Percentiles rank a stretch among this genome's conserved stretches.
These are phyloP conservation scores for Ranitomeya imitator DNA, from an alignment of 2,113 vertebrate genomes.

Conservation along the genomic window DNA sequence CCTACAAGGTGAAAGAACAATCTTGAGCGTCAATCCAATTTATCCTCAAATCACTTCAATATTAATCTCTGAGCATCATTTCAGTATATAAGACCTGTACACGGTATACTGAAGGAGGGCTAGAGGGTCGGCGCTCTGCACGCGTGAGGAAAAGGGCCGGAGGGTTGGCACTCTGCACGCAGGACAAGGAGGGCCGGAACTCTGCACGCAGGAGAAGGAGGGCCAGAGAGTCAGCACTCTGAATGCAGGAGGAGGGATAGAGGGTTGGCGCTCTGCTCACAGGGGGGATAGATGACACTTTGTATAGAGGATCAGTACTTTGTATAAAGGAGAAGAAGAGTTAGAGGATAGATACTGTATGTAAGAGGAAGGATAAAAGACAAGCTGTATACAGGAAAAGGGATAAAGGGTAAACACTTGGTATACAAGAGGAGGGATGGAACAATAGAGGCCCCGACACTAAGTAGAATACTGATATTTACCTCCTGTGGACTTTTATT, in stretches of 20 bases:
- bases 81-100: neutral
- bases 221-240: no score
- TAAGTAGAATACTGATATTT: constrained; percentile 3
- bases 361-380: neutral
- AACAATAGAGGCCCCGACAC: neutral
- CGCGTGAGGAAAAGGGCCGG: no score
- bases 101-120: neutral
- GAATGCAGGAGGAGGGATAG: no score
- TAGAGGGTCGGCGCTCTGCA: no score
- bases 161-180: no score
- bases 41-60: neutral
- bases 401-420: neutral
- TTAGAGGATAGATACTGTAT: neutral
- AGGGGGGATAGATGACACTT: neutral
- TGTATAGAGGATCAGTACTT: neutral
- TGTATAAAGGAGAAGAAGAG: neutral
- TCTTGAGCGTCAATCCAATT: neutral
- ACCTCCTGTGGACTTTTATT: constrained; percentile 79
- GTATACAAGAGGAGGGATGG: neutral
- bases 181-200: no score
- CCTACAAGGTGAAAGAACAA: constrained; percentile 67
- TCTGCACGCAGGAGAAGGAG: no score
- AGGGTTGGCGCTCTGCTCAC: neutral
- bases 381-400: neutral
- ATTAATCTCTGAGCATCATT: neutral